These are phyloP conservation scores for Parotocinclus haroldoi DNA, from an alignment of 2,797 vertebrate genomes.

Conservation along the genomic window DNA sequence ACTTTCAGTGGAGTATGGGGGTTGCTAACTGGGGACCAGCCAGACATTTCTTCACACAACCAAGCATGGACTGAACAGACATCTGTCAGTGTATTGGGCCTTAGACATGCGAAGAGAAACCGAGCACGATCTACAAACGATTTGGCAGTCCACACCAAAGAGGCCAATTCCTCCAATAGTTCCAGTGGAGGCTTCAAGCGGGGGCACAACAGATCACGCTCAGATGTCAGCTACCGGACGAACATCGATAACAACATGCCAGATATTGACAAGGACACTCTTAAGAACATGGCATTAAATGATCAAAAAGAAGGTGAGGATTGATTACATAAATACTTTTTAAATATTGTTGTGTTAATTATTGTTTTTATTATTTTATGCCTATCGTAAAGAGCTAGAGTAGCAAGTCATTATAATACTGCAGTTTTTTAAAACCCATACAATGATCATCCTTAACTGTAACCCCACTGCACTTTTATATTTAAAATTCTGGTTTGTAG, in stretches of 20 bases:
- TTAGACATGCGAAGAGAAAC: conserved; percentile 83
- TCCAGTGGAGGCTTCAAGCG: conserved; percentile 77
- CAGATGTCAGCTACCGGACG: conserved; percentile 76
- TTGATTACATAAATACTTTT: not conserved
- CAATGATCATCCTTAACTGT: too few relatives aligned
- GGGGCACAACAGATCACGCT: conserved; percentile 87
- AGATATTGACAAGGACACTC: conserved; percentile 64
- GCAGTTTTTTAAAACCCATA: too few relatives aligned
- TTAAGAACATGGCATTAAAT: conserved; percentile 73
- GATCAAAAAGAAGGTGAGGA: conserved; percentile 67
- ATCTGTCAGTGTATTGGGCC: conserved; percentile 76
- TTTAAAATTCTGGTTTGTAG: too few relatives aligned
- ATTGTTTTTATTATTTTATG: too few relatives aligned
- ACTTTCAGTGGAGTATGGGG: conserved; percentile 72
- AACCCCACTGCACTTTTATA: too few relatives aligned
- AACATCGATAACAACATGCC: conserved; percentile 69
- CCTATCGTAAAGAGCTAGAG: too few relatives aligned
- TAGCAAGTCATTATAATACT: too few relatives aligned
- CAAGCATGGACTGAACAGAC: conserved; percentile 74
- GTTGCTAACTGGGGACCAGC: conserved; percentile 64
- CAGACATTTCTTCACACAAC: conserved; percentile 63
- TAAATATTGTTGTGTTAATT: not conserved
- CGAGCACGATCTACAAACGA: conserved; percentile 93
- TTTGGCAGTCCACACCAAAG: conserved; percentile 79
- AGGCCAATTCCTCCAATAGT: conserved; percentile 59